Conservation (phyloP, 1,140 invertebrate species). For the Centruroides vittatus region DNA sequence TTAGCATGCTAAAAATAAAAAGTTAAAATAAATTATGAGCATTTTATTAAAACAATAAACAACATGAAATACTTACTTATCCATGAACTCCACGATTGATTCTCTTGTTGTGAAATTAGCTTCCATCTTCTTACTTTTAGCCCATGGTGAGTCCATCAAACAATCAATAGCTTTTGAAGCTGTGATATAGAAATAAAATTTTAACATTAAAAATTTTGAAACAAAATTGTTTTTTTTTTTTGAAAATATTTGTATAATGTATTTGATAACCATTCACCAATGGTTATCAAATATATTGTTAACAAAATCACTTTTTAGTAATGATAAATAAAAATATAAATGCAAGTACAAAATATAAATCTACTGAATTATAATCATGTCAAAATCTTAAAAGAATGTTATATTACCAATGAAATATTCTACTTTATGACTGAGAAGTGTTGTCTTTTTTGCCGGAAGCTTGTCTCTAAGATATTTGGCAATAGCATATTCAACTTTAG, state of each 20-base stretch:
- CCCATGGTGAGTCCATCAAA: slow-evolving; percentile 83
- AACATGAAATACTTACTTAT: slow-evolving; percentile 6
- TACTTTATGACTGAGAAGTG: slow-evolving; percentile 88
- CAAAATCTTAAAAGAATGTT: neutral
- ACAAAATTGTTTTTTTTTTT: too few relatives aligned
- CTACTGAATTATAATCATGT: too few relatives aligned
- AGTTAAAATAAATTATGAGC: neutral
- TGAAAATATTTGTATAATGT: too few relatives aligned
- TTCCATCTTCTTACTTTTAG: slow-evolving; percentile 42
- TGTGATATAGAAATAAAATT: slow-evolving; percentile 14
- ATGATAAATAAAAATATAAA: too few relatives aligned
- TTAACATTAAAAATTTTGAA: too few relatives aligned
- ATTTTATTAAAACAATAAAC: neutral
- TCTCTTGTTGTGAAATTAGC: slow-evolving; percentile 66
- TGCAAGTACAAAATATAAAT: too few relatives aligned
- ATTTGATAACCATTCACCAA: too few relatives aligned
- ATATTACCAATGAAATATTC: slow-evolving; percentile 81
- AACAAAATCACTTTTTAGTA: too few relatives aligned
- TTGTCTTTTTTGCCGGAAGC: slow-evolving; percentile 84
- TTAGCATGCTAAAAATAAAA: slow-evolving; percentile 44
- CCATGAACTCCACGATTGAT: slow-evolving; percentile 39
- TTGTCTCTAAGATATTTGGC: slow-evolving; percentile 89
- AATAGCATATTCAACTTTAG: slow-evolving; percentile 81
- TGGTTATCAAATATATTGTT: too few relatives aligned
- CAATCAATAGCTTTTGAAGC: slow-evolving; percentile 73